Evolutionary conservation across 2,797 vertebrate genomes (phyloP).

Genomic region (Danio kyathit): DNA sequence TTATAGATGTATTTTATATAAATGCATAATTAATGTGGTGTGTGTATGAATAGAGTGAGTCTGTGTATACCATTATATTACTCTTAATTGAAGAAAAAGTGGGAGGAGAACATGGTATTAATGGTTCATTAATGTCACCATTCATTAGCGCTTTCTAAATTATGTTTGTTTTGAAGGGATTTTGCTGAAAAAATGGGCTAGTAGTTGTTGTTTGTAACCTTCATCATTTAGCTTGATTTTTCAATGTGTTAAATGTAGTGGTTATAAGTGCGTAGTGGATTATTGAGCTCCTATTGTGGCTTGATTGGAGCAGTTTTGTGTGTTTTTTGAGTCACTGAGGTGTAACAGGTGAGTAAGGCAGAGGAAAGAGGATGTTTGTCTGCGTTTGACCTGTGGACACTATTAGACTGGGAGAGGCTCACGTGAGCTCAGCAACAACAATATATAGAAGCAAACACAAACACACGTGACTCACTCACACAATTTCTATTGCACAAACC

Average conservation of each 20-base stretch:
- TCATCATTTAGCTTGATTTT: neutral
- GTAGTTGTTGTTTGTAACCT: neutral
- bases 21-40: neutral
- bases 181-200: neutral
- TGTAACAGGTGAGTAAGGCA: constrained; percentile 22
- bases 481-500: neutral
- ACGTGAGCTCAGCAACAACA: constrained; percentile 26
- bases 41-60: too few relatives aligned
- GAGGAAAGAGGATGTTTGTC: constrained; percentile 49
- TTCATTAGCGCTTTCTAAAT: constrained; percentile 6
- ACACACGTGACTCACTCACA: constrained; percentile 22
- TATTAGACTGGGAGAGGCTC: constrained; percentile 48
- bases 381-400: constrained; percentile 46
- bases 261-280: neutral
- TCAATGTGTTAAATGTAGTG: neutral
- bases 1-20: neutral
- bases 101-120: neutral
- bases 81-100: neutral
- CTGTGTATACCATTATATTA: neutral
- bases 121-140: neutral
- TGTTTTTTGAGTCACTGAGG: constrained; percentile 23
- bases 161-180: neutral
- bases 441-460: constrained; percentile 17
- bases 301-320: neutral
- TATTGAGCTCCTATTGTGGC: neutral